These are phyloP conservation scores for Forbesichthys papilliferus DNA, from an alignment of 2,113 vertebrate species.

Conservation along the genomic window DNA sequence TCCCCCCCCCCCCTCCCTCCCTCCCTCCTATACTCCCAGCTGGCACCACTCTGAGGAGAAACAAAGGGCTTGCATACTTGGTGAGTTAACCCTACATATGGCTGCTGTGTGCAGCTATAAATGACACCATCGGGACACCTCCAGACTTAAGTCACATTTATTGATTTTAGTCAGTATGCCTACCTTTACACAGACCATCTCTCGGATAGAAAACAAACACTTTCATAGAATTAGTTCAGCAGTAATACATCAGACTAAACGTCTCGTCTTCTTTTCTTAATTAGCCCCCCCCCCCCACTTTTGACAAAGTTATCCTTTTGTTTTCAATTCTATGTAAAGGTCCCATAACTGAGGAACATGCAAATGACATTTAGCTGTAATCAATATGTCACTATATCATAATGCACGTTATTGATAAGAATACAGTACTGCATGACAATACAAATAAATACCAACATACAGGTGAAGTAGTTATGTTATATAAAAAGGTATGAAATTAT, in stretches of 20 bases:
- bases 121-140: conserved; percentile 33
- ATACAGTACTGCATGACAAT: conserved; percentile 94
- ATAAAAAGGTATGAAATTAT: conserved; percentile 92
- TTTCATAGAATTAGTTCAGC: conserved; percentile 74
- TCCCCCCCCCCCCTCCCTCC: conserved; percentile 30
- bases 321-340: conserved; percentile 89
- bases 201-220: conserved; percentile 76
- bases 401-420: conserved; percentile 92
- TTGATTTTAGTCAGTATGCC: conserved; percentile 87
- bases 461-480: conserved; percentile 85
- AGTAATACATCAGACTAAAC: conserved; percentile 69
- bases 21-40: conserved; percentile 39
- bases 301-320: conserved; percentile 64
- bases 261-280: conserved; percentile 30
- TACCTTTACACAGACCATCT: conserved; percentile 86
- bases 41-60: conserved; percentile 48
- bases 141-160: conserved; percentile 83
- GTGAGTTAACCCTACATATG: conserved; percentile 51
- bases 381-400: conserved; percentile 88
- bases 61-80: conserved; percentile 26
- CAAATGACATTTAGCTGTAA: conserved; percentile 90
- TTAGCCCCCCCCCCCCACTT: conserved; percentile 36
- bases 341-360: conserved; percentile 92
- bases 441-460: conserved; percentile 99
- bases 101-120: conserved; percentile 27